A percentile compares a stretch with the other conserved stretches of the same genome.
These are phyloP conservation scores for Tychaedon coryphoeus DNA, from an alignment of 2,113 vertebrate species.

Conservation along the genomic window DNA sequence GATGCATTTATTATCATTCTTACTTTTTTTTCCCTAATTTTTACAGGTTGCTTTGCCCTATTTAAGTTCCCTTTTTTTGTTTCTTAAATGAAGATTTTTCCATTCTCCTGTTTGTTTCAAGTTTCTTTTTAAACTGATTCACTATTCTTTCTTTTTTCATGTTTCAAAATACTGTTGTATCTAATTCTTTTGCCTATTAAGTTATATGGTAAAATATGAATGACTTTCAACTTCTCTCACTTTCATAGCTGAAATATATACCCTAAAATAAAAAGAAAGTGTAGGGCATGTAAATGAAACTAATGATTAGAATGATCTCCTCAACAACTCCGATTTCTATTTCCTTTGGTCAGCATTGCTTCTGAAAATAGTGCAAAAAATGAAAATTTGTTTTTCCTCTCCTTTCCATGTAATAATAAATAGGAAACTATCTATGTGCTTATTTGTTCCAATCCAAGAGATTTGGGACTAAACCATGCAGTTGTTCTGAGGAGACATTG, in stretches of 20 bases:
- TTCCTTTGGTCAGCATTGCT: neutral
- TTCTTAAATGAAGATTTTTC: neutral
- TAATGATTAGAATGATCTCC: neutral
- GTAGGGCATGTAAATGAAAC: neutral
- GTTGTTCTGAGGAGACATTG: neutral
- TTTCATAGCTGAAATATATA: neutral
- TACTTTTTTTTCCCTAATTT: neutral
- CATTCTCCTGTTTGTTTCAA: neutral
- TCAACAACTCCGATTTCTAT: neutral
- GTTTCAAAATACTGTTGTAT: neutral
- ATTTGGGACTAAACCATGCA: neutral
- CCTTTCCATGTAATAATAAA: neutral
- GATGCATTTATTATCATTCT: neutral
- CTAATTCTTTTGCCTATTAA: neutral
- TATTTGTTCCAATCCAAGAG: neutral
- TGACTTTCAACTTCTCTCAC: neutral
- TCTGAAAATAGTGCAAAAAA: neutral
- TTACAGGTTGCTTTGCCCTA: neutral
- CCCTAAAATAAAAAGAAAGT: neutral
- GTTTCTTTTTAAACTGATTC: neutral
- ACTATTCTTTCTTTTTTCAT: neutral
- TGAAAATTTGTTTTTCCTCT: neutral
- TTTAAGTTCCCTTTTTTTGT: neutral
- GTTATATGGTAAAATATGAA: neutral
- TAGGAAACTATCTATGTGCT: neutral